Percentiles rank a stretch among this genome's conserved stretches.
phyloP scores from a whole-genome alignment of 2,888 invertebrate genomes.

The Drosophila imparisetae region DNA sequence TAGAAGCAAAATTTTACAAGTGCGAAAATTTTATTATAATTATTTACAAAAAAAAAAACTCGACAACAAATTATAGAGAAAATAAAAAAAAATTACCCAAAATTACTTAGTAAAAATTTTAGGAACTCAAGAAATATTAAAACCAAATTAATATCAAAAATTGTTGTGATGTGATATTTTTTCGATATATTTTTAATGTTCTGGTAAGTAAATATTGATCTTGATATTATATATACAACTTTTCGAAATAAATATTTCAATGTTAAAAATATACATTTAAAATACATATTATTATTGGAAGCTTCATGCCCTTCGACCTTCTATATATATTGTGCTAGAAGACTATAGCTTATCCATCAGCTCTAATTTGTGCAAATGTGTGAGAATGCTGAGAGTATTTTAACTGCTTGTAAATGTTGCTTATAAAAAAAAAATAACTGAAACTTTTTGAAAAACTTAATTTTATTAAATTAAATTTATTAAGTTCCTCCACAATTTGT shows the following conservation, averaged over 20 bases:
- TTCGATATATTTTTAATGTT: slow-evolving; percentile 73
- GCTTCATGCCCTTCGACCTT: not conserved
- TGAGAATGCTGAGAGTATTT: not conserved
- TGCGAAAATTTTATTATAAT: slow-evolving; percentile 72
- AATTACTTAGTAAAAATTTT: slow-evolving; percentile 51
- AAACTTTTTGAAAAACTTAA: not conserved
- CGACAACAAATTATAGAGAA: slow-evolving; percentile 32
- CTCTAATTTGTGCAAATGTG: not conserved
- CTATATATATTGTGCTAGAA: not conserved
- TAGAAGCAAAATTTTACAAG: slow-evolving; percentile 71
- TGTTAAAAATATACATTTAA: not conserved
- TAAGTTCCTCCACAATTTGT: not conserved
- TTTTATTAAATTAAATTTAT: not conserved
- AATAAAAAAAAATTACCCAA: slow-evolving; percentile 34
- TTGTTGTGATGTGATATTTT: slow-evolving; percentile 80
- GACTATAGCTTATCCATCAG: not conserved
- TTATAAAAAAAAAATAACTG: too few relatives aligned
- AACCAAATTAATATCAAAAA: slow-evolving; percentile 68
- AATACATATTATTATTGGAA: not conserved
- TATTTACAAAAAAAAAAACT: slow-evolving; percentile 62
- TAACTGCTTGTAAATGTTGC: not conserved
- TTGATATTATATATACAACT: not conserved
- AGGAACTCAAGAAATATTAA: slow-evolving; percentile 53
- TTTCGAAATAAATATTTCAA: not conserved
- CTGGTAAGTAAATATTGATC: slow-evolving; percentile 65